Base-by-base conservation (phyloP, 2,797 vertebrate species). In the Etheostoma perlongum region DNA sequence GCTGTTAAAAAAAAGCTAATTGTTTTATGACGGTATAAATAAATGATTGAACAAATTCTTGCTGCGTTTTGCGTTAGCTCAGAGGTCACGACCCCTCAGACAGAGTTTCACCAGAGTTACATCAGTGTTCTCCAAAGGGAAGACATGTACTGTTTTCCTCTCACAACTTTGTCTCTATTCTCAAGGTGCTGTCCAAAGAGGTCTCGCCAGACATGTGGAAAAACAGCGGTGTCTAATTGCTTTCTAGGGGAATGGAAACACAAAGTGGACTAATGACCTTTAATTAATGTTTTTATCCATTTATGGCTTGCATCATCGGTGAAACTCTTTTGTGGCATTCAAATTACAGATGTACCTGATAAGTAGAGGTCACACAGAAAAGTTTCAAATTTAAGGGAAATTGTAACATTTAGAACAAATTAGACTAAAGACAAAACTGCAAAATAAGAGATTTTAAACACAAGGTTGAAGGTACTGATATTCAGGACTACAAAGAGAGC, bases 151-250 rank as follows among this genome's bases (percentile, higher is more conserved):
- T 69, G 81, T 80, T 79, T 84, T 63, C 40, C 65, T 70, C 58
- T 75, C 52, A 57, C 74, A 51, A 16, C 16, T 25, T 16, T 44
- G 4, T 30, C 49, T 72, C 44, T 72, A 80, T 78, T 84, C 92
- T 84, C 89, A 60, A 76, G 84, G 74, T 81, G 78, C 49, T 70
- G 85, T 84, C 86, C 82, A 67, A 62, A 84, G 76, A 83, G 78
- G 36, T 65, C 74, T 81, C 79, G 53, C 30, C 72, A 47, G 67
- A 60, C 40, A 72, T 51, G 65, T 58, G 27, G 62, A 15, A 73
- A 55, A 59, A 87, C 82, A 76, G 6, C 2, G 4, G 6, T 18
- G 59, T 36, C 84, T 93, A 90, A 93, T 92, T 89, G 84, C 86
- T 90, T 61, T 84, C 87, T 55, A 71, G 77, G 86, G 84, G 65